These are phyloP conservation scores for Pseudomyrmex flavicornis DNA, from an alignment of 1,140 invertebrate genomes.

Conservation along the genomic window DNA sequence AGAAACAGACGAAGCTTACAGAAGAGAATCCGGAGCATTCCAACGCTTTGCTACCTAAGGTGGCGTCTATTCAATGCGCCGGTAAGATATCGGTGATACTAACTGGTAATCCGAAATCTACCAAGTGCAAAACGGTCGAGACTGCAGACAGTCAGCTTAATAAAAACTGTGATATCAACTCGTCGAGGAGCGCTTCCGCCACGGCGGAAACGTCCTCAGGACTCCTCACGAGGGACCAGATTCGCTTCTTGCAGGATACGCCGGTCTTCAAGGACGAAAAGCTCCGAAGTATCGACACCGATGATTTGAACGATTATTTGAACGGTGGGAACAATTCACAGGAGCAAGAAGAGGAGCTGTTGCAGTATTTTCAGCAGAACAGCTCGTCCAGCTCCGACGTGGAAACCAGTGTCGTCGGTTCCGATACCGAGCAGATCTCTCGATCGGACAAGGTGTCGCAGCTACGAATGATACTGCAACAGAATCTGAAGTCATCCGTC, in stretches of 20 bases:
- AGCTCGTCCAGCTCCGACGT: constrained; percentile 82
- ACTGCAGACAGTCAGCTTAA: constrained; percentile 66
- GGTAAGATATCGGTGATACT: constrained; percentile 77
- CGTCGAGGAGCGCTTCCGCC: constrained; percentile 68
- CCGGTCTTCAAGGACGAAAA: constrained; percentile 76
- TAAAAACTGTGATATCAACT: constrained; percentile 81
- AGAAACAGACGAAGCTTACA: constrained; percentile 81
- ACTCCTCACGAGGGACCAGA: constrained; percentile 75
- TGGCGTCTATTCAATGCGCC: constrained; percentile 66
- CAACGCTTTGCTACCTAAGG: constrained; percentile 67
- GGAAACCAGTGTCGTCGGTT: constrained; percentile 71
- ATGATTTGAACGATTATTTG: constrained; percentile 92
- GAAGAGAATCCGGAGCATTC: constrained; percentile 68
- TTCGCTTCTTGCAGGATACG: constrained; percentile 75
- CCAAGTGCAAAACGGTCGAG: constrained; percentile 71
- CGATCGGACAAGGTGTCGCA: constrained; percentile 90
- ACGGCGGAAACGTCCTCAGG: constrained; percentile 54
- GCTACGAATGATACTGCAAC: constrained; percentile 89
- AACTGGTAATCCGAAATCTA: constrained; percentile 72
- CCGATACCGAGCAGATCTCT: constrained; percentile 75
- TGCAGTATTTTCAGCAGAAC: constrained; percentile 91
- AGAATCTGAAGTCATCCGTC: constrained; percentile 87
- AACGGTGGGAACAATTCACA: constrained; percentile 91
- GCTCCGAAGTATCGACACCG: constrained; percentile 90
- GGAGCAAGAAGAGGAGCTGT: constrained; percentile 91